These are phyloP conservation scores for Pseudomugil tenellus DNA, from an alignment of 2,797 vertebrate genomes.

Conservation along the genomic window DNA sequence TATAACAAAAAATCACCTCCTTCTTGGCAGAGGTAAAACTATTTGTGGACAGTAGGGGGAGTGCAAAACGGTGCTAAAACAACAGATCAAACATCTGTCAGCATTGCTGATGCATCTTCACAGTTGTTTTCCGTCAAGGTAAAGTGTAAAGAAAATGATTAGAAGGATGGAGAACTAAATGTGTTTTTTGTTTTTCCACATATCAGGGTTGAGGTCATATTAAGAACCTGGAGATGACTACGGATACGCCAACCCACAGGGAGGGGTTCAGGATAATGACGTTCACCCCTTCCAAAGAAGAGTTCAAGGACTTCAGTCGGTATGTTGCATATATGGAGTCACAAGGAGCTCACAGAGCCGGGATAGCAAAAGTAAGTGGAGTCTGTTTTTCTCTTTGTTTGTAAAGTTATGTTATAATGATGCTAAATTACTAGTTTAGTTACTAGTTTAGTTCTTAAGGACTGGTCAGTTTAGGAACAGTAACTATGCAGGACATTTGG, in stretches of 20 bases:
- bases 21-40: neutral
- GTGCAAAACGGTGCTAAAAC: too few relatives aligned
- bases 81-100: too few relatives aligned
- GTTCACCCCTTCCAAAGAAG: conserved; percentile 91
- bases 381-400: neutral
- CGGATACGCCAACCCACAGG: conserved; percentile 84
- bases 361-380: conserved; percentile 89
- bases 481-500: neutral
- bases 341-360: conserved; percentile 92
- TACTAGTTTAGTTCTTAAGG: neutral
- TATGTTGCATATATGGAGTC: conserved; percentile 95
- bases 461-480: neutral
- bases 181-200: conserved; percentile 21
- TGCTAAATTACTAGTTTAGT: too few relatives aligned
- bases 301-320: conserved; percentile 92
- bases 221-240: conserved; percentile 83
- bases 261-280: conserved; percentile 89
- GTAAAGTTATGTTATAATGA: neutral
- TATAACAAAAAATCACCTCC: too few relatives aligned
- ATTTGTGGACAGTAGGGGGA: neutral
- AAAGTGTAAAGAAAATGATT: neutral
- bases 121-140: neutral
- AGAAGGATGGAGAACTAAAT: neutral
- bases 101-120: neutral
- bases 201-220: conserved; percentile 24